These are phyloP conservation scores for Formicarius rufipectus DNA, from an alignment of 2,113 vertebrate species.

Conservation along the genomic window DNA sequence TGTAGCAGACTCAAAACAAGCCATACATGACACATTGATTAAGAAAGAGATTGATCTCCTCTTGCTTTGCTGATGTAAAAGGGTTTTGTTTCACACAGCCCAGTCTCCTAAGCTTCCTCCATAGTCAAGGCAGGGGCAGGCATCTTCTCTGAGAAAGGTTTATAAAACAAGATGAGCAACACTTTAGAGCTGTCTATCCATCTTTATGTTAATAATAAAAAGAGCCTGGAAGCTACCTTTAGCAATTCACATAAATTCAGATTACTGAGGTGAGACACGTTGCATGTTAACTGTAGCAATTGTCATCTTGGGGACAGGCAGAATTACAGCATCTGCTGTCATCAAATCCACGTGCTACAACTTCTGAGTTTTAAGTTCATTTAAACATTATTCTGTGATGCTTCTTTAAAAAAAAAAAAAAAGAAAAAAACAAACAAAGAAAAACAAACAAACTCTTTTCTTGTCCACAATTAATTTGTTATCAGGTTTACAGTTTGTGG, in stretches of 20 bases:
- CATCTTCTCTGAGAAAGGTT: neutral
- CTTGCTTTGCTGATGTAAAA: neutral
- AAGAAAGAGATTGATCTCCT: neutral
- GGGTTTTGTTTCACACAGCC: neutral
- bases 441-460: neutral
- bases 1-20: neutral
- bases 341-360: neutral
- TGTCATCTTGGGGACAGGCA: neutral
- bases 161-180: neutral
- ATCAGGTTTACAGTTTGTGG: neutral
- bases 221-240: neutral
- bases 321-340: neutral
- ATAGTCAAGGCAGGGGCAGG: neutral
- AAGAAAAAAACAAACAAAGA: neutral
- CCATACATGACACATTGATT: neutral
- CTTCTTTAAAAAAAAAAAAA: neutral
- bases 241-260: constrained; percentile 12
- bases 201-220: constrained; percentile 35
- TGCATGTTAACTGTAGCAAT: neutral
- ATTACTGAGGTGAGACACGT: neutral
- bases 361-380: neutral
- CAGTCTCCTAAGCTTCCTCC: neutral
- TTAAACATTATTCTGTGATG: neutral
- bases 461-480: neutral
- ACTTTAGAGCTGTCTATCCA: neutral